phyloP scores from a whole-genome alignment of 2,888 invertebrate species.

The Loripinus fragilis region DNA sequence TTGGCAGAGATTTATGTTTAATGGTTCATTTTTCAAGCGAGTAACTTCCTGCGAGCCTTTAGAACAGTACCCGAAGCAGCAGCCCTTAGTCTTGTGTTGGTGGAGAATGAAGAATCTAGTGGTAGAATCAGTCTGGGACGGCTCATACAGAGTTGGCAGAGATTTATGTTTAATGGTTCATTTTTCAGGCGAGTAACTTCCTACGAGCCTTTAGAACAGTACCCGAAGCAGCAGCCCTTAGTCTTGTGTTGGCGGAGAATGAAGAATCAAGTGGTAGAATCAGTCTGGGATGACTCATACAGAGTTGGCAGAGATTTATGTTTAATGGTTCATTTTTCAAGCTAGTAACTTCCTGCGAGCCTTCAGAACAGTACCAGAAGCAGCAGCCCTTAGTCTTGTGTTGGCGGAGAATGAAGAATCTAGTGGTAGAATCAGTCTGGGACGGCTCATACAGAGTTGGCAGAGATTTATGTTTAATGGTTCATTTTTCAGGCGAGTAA shows the following conservation, averaged over 20 bases:
- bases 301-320: constrained; percentile 99
- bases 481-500: constrained; percentile 90
- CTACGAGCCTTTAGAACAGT: constrained; percentile 96
- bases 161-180: too few relatives aligned
- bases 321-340: too few relatives aligned
- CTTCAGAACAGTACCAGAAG: constrained; percentile 97
- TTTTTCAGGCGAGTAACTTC: constrained; percentile 91
- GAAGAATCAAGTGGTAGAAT: constrained; percentile 87
- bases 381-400: constrained; percentile 94
- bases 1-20: too few relatives aligned
- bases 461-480: too few relatives aligned
- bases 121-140: constrained; percentile 84
- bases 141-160: constrained; percentile 95
- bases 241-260: constrained; percentile 92
- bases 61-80: constrained; percentile 97
- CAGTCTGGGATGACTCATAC: constrained; percentile 81
- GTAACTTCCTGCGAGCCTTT: constrained; percentile 96
- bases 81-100: constrained; percentile 94
- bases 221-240: constrained; percentile 96
- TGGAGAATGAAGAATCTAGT: constrained; percentile 88
- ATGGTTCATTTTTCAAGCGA: constrained; percentile 88
- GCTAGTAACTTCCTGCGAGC: constrained; percentile 96
- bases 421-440: constrained; percentile 85
- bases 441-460: constrained; percentile 91
- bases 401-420: constrained; percentile 89